Conservation (phyloP, 2,113 vertebrate genomes). For the Columba livia region DNA sequence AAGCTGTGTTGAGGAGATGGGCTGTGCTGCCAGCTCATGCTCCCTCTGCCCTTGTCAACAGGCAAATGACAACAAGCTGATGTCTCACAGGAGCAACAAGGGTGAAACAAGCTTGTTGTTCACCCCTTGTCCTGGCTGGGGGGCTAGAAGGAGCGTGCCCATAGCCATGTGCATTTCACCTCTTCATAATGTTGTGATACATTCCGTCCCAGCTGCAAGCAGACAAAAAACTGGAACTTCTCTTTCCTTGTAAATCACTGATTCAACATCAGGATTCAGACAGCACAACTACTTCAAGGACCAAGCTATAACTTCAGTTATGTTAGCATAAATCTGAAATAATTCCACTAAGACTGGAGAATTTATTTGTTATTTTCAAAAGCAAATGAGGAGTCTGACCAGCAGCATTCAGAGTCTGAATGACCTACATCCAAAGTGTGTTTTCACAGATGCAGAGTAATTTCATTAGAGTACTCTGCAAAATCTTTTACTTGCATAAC, state of each 20-base stretch:
- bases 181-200: neutral
- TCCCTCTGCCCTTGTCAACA: rapidly evolving
- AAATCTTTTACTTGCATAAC: slow-evolving; percentile 72
- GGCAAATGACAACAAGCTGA: neutral
- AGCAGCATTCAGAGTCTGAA: slow-evolving; percentile 26
- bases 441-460: slow-evolving; percentile 57
- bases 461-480: slow-evolving; percentile 63
- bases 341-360: neutral
- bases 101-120: neutral
- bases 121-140: neutral
- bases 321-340: neutral
- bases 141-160: neutral
- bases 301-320: neutral
- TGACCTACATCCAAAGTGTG: slow-evolving; percentile 45
- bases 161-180: neutral
- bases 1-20: rapidly evolving
- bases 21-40: neutral
- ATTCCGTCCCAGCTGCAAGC: neutral
- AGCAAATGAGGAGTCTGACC: neutral
- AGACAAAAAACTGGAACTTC: neutral
- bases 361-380: slow-evolving; percentile 5
- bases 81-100: neutral
- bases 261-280: neutral
- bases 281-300: neutral
- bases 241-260: neutral